Base-by-base conservation (phyloP, 2,888 invertebrate genomes). In the Loripinus fragilis region DNA sequence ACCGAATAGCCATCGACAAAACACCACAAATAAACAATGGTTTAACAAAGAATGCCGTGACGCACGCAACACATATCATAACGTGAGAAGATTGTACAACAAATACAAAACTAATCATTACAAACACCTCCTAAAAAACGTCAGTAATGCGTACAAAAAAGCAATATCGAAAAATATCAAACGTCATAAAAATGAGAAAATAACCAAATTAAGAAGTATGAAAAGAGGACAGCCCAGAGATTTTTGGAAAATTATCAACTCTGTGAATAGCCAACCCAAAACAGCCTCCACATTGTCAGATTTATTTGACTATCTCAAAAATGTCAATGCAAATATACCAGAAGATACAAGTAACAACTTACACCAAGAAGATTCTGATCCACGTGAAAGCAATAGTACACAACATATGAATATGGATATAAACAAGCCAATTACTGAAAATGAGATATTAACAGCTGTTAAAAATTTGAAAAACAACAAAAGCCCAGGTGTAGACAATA, bases 381-480 rank as follows among this genome's bases (percentile, higher is more conserved):
- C 20, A 20, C n/a, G 3, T n/a, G 20, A 48, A 48, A 48, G 25
- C 25, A 28, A 55, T 3, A 8, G 7, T n/a, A 2, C 3, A 2
- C 7, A 28, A 17, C 7, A 7, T 12, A 50, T 7, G n/a, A n/a
- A n/a, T n/a, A n/a, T n/a, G n/a, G 55, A 23, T 8, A 23, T 55
- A 28, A 55, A 55, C 25, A 28, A 8, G 15, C 23, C 25, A 28
- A 25, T 55, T 12, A 55, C 55, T 23, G 5, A 23, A 23, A 28
- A 55, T 7, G 55, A 68, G 42, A 7, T 30, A 68, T 12, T 41
- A 23, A 15, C 25, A 60, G 10, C 41, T 45, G 30, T 60, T 1
- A 64, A 70, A 64, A 10, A 1, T 5, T 45, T 70, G 2, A 75
- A 70, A 70, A 69, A 70, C 25, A 69, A 45, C 30, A 75, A 75